Percentiles rank a stretch among this genome's conserved stretches.
Conservation (phyloP, 1,140 invertebrate species). For the Drosophila parabipectinata region DNA sequence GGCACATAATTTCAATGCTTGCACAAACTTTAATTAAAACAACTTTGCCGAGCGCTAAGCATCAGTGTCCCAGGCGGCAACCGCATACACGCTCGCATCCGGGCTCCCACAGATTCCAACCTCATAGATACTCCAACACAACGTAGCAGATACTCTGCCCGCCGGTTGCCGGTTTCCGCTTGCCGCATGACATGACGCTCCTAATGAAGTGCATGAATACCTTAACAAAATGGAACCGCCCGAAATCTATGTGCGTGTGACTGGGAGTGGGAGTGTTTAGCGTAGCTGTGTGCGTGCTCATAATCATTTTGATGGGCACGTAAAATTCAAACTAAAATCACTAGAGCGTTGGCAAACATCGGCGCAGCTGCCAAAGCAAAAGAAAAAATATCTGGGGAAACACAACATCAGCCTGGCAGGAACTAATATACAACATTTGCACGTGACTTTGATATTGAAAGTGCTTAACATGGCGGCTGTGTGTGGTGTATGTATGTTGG, state of each 20-base stretch:
- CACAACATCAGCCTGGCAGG: slow-evolving; percentile 28
- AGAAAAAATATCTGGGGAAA: slow-evolving; percentile 15
- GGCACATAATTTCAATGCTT: slow-evolving; percentile 71
- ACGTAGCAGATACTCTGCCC: slow-evolving; percentile 14
- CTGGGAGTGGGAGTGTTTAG: neutral
- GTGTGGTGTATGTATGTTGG: neutral
- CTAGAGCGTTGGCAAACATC: slow-evolving; percentile 59
- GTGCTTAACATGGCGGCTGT: slow-evolving; percentile 21
- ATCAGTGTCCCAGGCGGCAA: slow-evolving; percentile 45
- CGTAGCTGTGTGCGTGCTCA: slow-evolving; percentile 46
- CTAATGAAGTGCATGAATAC: slow-evolving; percentile 80
- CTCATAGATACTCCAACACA: slow-evolving; percentile 11
- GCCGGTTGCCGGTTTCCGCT: neutral
- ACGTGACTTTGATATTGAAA: slow-evolving; percentile 79
- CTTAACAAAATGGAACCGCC: slow-evolving; percentile 50
- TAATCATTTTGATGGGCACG: slow-evolving; percentile 80
- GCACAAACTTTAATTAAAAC: slow-evolving; percentile 78
- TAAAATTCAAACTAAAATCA: slow-evolving; percentile 80
- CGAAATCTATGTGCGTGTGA: slow-evolving; percentile 18
- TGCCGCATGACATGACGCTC: slow-evolving; percentile 64
- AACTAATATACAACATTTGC: slow-evolving; percentile 77
- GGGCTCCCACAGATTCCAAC: slow-evolving; percentile 10
- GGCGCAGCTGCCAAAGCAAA: slow-evolving; percentile 30
- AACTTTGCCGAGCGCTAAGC: slow-evolving; percentile 68
- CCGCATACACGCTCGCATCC: slow-evolving; percentile 5